Percentiles rank a stretch among this genome's conserved stretches.
Conservation (phyloP, 2,888 invertebrate species). For the Carpatolechia fugitivella region DNA sequence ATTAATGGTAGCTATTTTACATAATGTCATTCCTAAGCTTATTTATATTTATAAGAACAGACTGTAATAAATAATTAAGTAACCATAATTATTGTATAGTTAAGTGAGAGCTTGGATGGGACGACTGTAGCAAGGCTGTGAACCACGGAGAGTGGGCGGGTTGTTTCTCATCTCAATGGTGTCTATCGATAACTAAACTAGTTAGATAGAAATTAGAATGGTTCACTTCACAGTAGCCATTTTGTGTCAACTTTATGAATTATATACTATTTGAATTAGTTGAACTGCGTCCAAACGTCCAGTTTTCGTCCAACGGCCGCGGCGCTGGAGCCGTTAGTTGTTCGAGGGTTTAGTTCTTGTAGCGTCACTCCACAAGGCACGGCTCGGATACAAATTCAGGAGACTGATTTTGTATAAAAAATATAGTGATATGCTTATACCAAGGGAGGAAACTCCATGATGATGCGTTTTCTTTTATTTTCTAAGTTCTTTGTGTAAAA, state of each 20-base stretch:
- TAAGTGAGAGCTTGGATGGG: constrained; percentile 66
- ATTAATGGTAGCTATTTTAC: constrained; percentile 49
- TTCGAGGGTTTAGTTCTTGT: constrained; percentile 37
- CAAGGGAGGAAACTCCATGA: constrained; percentile 54
- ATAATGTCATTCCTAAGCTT: constrained; percentile 70
- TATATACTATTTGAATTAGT: constrained; percentile 36
- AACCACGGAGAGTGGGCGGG: constrained; percentile 62
- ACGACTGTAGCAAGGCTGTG: constrained; percentile 76
- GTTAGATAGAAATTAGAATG: constrained; percentile 38
- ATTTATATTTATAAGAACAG: constrained; percentile 45
- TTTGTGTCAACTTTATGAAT: constrained; percentile 31
- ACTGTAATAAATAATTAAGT: too few relatives aligned
- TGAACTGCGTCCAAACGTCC: constrained; percentile 59
- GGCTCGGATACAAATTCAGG: constrained; percentile 72
- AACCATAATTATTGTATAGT: too few relatives aligned
- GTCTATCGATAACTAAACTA: constrained; percentile 21
- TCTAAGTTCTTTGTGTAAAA: constrained; percentile 42
- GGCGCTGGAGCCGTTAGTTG: constrained; percentile 50
- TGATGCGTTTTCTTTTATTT: constrained; percentile 39
- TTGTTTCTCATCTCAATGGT: too few relatives aligned
- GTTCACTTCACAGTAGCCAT: constrained; percentile 30
- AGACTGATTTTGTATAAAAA: constrained; percentile 76
- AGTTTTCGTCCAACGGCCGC: constrained; percentile 52
- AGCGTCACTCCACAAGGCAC: constrained; percentile 46
- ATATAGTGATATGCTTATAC: constrained; percentile 68